Evolutionary conservation across 2,797 vertebrate genomes (phyloP), one percentile per base, ranked within the genome.

Genomic region (Lagocephalus sceleratus): DNA sequence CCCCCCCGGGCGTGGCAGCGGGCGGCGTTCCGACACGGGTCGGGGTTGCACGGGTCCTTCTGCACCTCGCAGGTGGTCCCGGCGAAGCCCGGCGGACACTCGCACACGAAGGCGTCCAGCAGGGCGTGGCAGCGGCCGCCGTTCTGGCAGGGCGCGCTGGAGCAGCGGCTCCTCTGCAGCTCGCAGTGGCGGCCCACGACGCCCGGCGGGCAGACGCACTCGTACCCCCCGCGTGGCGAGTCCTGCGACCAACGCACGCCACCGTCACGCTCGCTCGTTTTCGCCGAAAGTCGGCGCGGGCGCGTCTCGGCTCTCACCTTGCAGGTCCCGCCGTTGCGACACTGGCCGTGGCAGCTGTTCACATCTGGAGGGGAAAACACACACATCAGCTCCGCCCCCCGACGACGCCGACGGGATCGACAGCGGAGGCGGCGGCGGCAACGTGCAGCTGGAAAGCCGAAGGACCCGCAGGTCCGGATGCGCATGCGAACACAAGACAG

Each of bases 21-120:
- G 19, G 92, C 95, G 54, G 91, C 89, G 20, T 95, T 95, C 55
- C 90, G 93, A 67, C 96, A 98, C 0, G 95, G 96, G 79, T 89
- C 93, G 0, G 95, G 94, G 53, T 86, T 89, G 58, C 96, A 98
- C 6, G 90, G 90, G 78, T 95, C 90, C 21, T 85, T 75, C 67
- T 92, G 91, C 76, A 97, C 95, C 95, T 98, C 93, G 1, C 96
- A 98, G 57, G 90, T 87, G 1, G 60, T 66, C 40, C 96, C 96
- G 0, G 90, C 82, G 81, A 93, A 94, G 44, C 94, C 94, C 14
- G 68, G 82, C 0, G 60, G 81, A 59, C 96, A 98, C 50, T 93
- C 89, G 61, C 96, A 98, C 62, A 68, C 78, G 78, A 95, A 96
- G 3, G 89, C 84, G 0, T 89, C 86, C 51, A 82, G 64, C 57